These are phyloP conservation scores for Drosophila nr. fundita DNA, from an alignment of 2,888 invertebrate species.

Conservation along the genomic window DNA sequence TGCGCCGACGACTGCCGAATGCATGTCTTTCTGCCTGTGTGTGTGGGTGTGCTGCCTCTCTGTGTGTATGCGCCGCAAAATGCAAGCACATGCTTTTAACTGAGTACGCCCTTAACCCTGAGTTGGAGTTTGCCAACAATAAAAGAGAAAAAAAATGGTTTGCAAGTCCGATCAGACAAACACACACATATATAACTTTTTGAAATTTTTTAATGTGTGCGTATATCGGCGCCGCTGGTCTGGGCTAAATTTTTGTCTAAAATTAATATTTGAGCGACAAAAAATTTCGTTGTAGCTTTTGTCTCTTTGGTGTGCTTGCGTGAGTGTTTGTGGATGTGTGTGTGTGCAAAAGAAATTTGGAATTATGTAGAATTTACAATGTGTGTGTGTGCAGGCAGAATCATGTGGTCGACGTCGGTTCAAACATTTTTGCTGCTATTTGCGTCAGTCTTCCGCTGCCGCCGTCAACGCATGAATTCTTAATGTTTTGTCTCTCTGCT, in stretches of 20 bases:
- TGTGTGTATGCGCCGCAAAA: slow-evolving; percentile 43
- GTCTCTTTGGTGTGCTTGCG: slow-evolving; percentile 4
- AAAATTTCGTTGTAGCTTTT: slow-evolving; percentile 49
- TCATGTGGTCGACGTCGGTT: slow-evolving; percentile 69
- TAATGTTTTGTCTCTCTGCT: slow-evolving; percentile 31
- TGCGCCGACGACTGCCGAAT: slow-evolving; percentile 57
- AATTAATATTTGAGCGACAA: slow-evolving; percentile 80
- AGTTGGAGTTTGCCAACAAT: slow-evolving; percentile 50
- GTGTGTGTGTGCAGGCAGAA: slow-evolving; percentile 49
- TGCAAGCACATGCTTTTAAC: slow-evolving; percentile 68
- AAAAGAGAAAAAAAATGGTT: slow-evolving; percentile 10
- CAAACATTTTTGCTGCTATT: slow-evolving; percentile 67
- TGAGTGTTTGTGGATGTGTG: slow-evolving; percentile 33
- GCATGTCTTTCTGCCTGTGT: slow-evolving; percentile 49
- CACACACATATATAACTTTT: slow-evolving; percentile 25
- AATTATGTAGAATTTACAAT: slow-evolving; percentile 61
- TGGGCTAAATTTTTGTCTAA: slow-evolving; percentile 73
- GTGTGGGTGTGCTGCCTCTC: slow-evolving; percentile 51
- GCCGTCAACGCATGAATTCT: slow-evolving; percentile 40
- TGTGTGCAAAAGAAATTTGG: slow-evolving; percentile 67
- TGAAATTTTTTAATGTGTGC: slow-evolving; percentile 38
- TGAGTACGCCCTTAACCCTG: slow-evolving; percentile 69
- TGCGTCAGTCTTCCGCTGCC: slow-evolving; percentile 69
- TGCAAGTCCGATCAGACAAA: slow-evolving; percentile 49
- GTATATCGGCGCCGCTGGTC: slow-evolving; percentile 47